Evolutionary conservation across 2,113 vertebrate genomes (phyloP), one percentile per base, ranked within the genome.

Genomic region (Scomber colias): DNA sequence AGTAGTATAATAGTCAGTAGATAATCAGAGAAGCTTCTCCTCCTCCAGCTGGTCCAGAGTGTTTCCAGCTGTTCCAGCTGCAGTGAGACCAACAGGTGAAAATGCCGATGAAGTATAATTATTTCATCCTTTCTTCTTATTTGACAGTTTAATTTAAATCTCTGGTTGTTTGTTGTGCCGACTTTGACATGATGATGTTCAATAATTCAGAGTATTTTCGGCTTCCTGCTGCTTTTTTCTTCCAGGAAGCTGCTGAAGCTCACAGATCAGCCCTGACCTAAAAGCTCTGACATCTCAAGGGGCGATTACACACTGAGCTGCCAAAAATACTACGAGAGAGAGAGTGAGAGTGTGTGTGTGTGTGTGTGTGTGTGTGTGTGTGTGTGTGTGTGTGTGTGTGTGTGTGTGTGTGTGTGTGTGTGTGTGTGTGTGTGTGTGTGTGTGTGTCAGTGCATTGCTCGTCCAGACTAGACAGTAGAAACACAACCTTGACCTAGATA

Each of bases 211-310:
- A 61, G 55, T 21, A 27, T 65, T 76, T 78, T 83, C n/a, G 3
- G 65, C 53, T 4, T 74, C 72, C 82, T 53, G 75, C 76, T 75
- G 69, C 59, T n/a, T 9, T 15, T 49, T 46, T 71, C 56, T 63
- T 86, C 59, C 66, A 66, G 57, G 75, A 83, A 81, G 61, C 64
- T 80, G 72, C 59, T 19, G 54, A 79, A 87, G 75, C 86, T 75
- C 71, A 71, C 57, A 54, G 78, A 71, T 89, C 86, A 0, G 63
- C 45, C 45, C 85, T 81, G 85, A 83, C 87, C 83, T 92, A 86
- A 90, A 90, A 90, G 89, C 89, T 77, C 81, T 87, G 83, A 85
- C 87, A 77, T 92, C 89, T 89, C 89, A 85, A 70, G 84, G 87
- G 89, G 81, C 14, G 86, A 85, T 74, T 73, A 46, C 83, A 90